Conservation (phyloP, 1,140 invertebrate genomes). For the Ceratoteleas bidentatus region DNA sequence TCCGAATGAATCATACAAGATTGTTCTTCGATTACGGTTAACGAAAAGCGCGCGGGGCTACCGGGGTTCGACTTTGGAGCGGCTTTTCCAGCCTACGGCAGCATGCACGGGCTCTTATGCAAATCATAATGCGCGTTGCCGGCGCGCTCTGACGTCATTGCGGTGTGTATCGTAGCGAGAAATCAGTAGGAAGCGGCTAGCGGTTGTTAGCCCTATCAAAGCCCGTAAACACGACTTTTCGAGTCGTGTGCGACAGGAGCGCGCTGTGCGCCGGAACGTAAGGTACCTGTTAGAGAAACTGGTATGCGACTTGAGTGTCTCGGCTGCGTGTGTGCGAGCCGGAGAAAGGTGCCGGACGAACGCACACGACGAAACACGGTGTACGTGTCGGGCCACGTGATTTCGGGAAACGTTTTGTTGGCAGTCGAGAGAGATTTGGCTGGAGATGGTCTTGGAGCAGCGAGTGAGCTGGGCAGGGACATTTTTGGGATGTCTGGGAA, state of each 20-base stretch:
- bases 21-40: slow-evolving; percentile 58
- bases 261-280: slow-evolving; percentile 56
- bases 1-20: slow-evolving; percentile 49
- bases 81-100: slow-evolving; percentile 51
- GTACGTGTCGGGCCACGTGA: not conserved
- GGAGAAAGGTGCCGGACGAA: slow-evolving; percentile 18
- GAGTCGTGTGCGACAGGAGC: slow-evolving; percentile 54
- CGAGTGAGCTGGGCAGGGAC: no score
- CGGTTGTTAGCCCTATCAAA: slow-evolving; percentile 62
- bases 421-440: not conserved
- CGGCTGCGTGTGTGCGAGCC: slow-evolving; percentile 9
- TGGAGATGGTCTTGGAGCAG: not conserved
- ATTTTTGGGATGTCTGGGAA: no score
- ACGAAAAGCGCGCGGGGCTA: slow-evolving; percentile 50
- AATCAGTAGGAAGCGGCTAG: slow-evolving; percentile 68
- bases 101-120: slow-evolving; percentile 63
- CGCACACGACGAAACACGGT: not conserved
- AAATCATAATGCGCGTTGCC: slow-evolving; percentile 62
- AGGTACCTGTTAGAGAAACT: slow-evolving; percentile 63
- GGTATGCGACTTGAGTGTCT: slow-evolving; percentile 52
- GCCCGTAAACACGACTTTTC: slow-evolving; percentile 48
- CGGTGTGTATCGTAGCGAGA: slow-evolving; percentile 68
- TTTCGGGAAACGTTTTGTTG: not conserved
- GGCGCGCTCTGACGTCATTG: slow-evolving; percentile 63
- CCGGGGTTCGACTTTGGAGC: slow-evolving; percentile 46